These are phyloP conservation scores for Rhizomys pruinosus DNA, from an alignment of 2,113 vertebrate species.

Conservation along the genomic window DNA sequence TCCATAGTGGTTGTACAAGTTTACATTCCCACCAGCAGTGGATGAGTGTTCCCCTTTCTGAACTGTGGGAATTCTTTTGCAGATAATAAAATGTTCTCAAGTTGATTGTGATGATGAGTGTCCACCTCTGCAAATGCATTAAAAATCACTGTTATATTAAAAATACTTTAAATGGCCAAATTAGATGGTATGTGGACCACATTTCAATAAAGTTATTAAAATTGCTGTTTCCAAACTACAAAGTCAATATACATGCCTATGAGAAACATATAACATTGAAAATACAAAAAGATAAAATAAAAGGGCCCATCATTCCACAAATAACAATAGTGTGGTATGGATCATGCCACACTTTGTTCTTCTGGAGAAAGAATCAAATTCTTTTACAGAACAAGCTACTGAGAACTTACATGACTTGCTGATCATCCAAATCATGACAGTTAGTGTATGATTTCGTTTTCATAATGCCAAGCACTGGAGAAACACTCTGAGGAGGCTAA, in stretches of 20 bases:
- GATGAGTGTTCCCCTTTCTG: too few relatives aligned
- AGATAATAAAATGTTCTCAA: conserved; percentile 13
- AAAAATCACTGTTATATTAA: neutral
- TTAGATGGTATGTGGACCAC: conserved; percentile 33
- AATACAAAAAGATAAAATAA: conserved; percentile 44
- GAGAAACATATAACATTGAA: conserved; percentile 42
- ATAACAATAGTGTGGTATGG: neutral
- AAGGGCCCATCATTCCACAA: conserved; percentile 18
- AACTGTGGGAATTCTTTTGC: neutral
- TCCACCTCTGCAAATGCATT: neutral
- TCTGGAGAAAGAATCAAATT: conserved; percentile 25
- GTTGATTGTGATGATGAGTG: neutral
- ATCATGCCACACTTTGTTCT: neutral
- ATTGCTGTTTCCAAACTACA: conserved; percentile 56
- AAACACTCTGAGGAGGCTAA: neutral
- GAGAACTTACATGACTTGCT: neutral
- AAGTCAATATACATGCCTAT: too few relatives aligned
- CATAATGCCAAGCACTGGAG: neutral
- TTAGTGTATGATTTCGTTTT: neutral
- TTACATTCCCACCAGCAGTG: too few relatives aligned
- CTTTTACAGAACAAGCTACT: neutral
- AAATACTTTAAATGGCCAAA: neutral
- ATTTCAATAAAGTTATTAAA: conserved; percentile 61
- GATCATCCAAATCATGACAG: neutral
- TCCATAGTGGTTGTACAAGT: too few relatives aligned